Percentiles rank a stretch among this genome's conserved stretches.
Conservation (phyloP, 2,888 invertebrate genomes). For the Tenthredo distinguenda region DNA sequence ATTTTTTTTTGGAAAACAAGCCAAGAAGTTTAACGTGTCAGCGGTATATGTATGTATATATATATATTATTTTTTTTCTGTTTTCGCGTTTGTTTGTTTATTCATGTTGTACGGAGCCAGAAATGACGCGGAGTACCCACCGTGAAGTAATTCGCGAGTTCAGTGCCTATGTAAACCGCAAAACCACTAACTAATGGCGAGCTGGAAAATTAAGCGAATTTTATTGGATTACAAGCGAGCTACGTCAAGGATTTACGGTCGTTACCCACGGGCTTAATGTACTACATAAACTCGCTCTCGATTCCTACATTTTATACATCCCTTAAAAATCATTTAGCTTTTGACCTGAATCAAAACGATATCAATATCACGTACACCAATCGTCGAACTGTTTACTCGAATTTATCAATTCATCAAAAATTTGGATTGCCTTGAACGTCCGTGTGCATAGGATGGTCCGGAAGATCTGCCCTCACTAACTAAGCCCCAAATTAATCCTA, state of each 20-base stretch:
- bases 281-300: conserved; percentile 19
- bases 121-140: not conserved
- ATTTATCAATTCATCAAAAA: not conserved
- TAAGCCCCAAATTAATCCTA: conserved; percentile 42
- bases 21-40: not conserved
- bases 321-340: not conserved
- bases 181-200: conserved; percentile 60
- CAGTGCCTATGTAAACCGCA: conserved; percentile 42
- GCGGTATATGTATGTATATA: too few species aligned
- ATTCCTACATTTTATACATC: conserved; percentile 6
- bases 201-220: conserved; percentile 61
- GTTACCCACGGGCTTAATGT: conserved; percentile 18
- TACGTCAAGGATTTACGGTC: conserved; percentile 56
- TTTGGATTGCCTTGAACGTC: not conserved
- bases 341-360: not conserved
- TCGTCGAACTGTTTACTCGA: not conserved
- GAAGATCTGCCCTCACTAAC: conserved; percentile 22
- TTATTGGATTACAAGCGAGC: conserved; percentile 59
- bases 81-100: not conserved
- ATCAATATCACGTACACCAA: not conserved
- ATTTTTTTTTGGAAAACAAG: not conserved
- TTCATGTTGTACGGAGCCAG: not conserved
- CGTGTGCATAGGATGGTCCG: not conserved
- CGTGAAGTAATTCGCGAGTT: conserved; percentile 20
- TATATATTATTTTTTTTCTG: not conserved